Evolutionary conservation across 35 echinoderm and acorn worm species (phyloP), one percentile per base, ranked within the genome.

Genomic region (Acanthaster planci): DNA sequence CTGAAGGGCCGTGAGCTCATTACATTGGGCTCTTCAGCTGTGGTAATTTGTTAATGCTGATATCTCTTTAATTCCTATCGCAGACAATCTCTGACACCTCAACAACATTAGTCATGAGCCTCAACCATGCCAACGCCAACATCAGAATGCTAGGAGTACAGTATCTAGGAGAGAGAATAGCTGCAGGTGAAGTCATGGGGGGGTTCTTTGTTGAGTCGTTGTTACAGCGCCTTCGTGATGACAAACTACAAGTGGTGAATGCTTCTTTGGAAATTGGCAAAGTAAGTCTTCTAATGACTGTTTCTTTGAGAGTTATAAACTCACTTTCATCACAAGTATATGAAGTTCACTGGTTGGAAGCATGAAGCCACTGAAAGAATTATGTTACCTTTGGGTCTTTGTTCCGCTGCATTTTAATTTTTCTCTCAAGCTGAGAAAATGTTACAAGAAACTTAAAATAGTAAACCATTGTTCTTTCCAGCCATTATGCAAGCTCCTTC

Each of bases 101-200:
- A 36, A 93, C 91, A 0, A 87, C 87, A 34, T 53, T 97, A 72
- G 85, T 97, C 37, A 58, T 97, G 77, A 97, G 95, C 78, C 47
- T 97, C 7, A 97, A 97, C 47, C 95, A 97, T 60, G 88, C 95
- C 1, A 88, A 80, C 55, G 35, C 88, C 29, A 75, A 90, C 37
- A 77, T 82, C 6, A 90, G 95, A 32, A 39, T 60, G 38, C 82
- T 93, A 40, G 95, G 87, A 6, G 91, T 97, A 9, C 78, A 85
- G 29, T 88, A 91, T 59, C 85, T 97, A 8, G 34, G 60, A 8
- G 38, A 81, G 30, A 64, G 82, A 10, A 77, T 82, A 37, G 26
- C 87, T 87, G 47, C 83, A 90, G 94, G 86, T 60, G 72, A 64
- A 31, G 52, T 72, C 7, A 35, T 85, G 23, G 39, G 78, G n/a